Conservation (phyloP, 2,113 vertebrate genomes). For the Cacatua alba region DNA sequence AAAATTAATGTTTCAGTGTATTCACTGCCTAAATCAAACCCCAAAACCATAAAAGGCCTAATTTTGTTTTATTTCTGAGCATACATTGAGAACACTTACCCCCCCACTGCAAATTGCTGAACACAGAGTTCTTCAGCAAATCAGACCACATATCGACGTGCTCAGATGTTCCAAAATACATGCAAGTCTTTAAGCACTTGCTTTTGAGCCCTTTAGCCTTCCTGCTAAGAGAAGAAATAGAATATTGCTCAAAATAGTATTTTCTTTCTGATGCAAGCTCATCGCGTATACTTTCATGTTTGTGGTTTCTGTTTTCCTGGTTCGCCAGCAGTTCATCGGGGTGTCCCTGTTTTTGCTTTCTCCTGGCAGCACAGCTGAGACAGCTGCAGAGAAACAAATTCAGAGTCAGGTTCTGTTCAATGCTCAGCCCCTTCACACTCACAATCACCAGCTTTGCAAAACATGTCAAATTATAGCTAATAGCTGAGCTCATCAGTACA, state of each 20-base stretch:
- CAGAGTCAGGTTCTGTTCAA: not conserved
- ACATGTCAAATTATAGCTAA: not conserved
- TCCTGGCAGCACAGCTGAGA: not conserved
- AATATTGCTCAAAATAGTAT: not conserved
- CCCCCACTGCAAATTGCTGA: not conserved
- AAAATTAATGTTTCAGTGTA: not conserved
- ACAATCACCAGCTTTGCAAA: not conserved
- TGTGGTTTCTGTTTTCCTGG: not conserved
- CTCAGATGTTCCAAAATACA: not conserved
- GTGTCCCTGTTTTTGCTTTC: not conserved
- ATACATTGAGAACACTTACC: rapidly evolving
- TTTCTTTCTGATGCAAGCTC: not conserved
- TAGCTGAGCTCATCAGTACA: not conserved
- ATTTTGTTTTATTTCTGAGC: not conserved
- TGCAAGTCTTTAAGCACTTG: not conserved
- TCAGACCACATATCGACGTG: not conserved
- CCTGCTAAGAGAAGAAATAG: not conserved
- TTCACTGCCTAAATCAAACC: not conserved
- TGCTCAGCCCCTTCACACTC: not conserved
- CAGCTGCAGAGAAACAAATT: not conserved
- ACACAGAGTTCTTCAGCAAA: not conserved
- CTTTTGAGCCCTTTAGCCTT: not conserved
- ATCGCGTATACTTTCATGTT: not conserved
- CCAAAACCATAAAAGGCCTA: not conserved
- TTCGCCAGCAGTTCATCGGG: not conserved